Evolutionary conservation across 2,888 invertebrate genomes (phyloP).

Genomic region (Chrysina gloriosa): DNA sequence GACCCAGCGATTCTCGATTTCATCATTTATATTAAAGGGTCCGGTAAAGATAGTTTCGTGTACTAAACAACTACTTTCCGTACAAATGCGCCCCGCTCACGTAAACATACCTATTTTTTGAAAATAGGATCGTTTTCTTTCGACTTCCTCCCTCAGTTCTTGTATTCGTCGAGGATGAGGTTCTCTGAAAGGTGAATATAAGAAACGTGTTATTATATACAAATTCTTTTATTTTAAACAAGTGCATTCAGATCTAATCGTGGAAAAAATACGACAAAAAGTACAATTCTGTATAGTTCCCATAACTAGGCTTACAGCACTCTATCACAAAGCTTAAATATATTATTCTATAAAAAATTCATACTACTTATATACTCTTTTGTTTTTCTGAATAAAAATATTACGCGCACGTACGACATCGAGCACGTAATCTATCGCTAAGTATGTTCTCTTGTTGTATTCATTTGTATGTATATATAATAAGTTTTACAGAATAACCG

Average conservation of each 20-base stretch:
- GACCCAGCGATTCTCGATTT: too few relatives aligned
- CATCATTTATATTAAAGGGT: too few relatives aligned
- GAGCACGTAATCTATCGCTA: too few relatives aligned
- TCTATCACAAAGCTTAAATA: conserved; percentile 42
- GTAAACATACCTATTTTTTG: too few relatives aligned
- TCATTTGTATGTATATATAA: conserved; percentile 9
- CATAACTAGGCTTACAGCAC: conserved; percentile 40
- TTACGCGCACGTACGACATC: too few relatives aligned
- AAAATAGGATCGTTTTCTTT: too few relatives aligned
- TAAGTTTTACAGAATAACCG: conserved; percentile 9
- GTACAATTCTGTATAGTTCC: conserved; percentile 37
- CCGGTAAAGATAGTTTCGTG: too few relatives aligned
- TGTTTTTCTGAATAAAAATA: conserved; percentile 13
- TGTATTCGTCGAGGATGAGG: too few relatives aligned
- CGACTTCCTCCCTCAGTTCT: too few relatives aligned
- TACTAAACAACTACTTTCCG: too few relatives aligned
- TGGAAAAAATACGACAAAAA: conserved; percentile 37
- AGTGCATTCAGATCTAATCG: conserved; percentile 40
- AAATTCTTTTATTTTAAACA: conserved; percentile 35
- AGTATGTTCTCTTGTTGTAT: not conserved
- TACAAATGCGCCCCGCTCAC: too few relatives aligned
- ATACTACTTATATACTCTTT: conserved; percentile 6
- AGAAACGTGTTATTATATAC: conserved; percentile 7
- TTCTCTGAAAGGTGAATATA: not conserved
- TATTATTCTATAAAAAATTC: conserved; percentile 36